Percentiles rank a stretch among this genome's conserved stretches.
Evolutionary conservation across 2,113 vertebrate genomes (phyloP).

Genomic region (Equus przewalskii): DNA sequence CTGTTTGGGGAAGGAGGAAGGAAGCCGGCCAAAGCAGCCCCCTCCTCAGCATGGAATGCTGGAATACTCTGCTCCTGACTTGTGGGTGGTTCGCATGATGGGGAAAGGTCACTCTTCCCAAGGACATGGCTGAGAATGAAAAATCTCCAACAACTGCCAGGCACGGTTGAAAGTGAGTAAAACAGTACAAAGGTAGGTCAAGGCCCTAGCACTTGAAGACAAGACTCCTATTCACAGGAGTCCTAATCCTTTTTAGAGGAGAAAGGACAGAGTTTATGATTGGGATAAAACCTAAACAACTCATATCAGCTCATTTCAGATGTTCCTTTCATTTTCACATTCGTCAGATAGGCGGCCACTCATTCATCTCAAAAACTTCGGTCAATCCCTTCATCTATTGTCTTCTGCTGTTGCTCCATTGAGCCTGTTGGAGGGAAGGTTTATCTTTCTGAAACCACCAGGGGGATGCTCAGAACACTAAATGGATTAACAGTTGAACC

Average conservation of each 20-base stretch:
- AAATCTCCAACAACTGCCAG: neutral
- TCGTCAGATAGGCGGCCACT: neutral
- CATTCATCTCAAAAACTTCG: neutral
- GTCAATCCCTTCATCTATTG: neutral
- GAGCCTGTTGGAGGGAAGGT: neutral
- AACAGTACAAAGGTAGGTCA: neutral
- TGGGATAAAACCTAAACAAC: neutral
- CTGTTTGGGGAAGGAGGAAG: conserved; percentile 71
- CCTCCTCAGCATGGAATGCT: neutral
- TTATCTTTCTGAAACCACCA: conserved; percentile 48
- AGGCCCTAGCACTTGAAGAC: neutral
- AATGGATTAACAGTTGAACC: conserved; percentile 43
- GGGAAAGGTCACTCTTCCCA: neutral
- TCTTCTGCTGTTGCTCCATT: neutral
- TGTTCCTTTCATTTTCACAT: conserved; percentile 52
- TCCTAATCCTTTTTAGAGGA: conserved; percentile 32
- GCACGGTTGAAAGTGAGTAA: neutral
- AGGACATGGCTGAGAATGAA: neutral
- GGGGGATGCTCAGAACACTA: neutral
- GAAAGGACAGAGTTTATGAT: neutral
- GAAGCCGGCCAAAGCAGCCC: conserved; percentile 55
- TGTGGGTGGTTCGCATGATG: neutral
- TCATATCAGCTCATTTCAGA: neutral
- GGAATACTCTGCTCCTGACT: neutral
- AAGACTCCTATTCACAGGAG: neutral